phyloP scores from a whole-genome alignment of 2,797 vertebrate genomes.

The Perdix hodgsoniae region DNA sequence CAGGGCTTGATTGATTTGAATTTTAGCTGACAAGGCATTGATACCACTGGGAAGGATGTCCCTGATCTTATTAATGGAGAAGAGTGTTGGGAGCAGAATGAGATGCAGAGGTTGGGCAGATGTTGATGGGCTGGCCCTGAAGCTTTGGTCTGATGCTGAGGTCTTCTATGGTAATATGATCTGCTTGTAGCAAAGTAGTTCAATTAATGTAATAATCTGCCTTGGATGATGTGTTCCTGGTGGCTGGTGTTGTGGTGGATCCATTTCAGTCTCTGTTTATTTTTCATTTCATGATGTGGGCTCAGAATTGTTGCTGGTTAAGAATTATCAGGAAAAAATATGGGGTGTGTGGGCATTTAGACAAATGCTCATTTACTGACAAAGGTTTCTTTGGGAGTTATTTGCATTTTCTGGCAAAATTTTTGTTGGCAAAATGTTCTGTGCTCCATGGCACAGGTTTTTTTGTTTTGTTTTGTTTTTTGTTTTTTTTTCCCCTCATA shows the following conservation, averaged over 20 bases:
- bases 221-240: not conserved
- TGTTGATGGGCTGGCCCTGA: not conserved
- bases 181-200: not conserved
- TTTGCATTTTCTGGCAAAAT: not conserved
- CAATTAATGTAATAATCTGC: not conserved
- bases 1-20: slow-evolving; percentile 36
- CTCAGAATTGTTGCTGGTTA: not conserved
- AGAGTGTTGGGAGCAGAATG: accelerated
- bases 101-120: not conserved
- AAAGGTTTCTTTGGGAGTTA: not conserved
- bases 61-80: not conserved
- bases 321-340: not conserved
- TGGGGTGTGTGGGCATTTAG: not conserved
- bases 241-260: not conserved
- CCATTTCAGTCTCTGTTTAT: not conserved
- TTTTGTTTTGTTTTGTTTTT: too few relatives aligned
- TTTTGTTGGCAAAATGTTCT: not conserved
- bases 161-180: not conserved
- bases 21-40: slow-evolving; percentile 35
- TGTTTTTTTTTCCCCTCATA: not conserved
- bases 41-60: slow-evolving; percentile 25
- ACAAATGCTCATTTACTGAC: not conserved
- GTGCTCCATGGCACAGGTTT: accelerated
- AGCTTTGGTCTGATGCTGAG: not conserved
- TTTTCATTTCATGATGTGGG: not conserved